Evolutionary conservation across 2,888 invertebrate genomes (phyloP), one percentile per base, ranked within the genome.

Genomic region (Mesorhabditis sp.): DNA sequence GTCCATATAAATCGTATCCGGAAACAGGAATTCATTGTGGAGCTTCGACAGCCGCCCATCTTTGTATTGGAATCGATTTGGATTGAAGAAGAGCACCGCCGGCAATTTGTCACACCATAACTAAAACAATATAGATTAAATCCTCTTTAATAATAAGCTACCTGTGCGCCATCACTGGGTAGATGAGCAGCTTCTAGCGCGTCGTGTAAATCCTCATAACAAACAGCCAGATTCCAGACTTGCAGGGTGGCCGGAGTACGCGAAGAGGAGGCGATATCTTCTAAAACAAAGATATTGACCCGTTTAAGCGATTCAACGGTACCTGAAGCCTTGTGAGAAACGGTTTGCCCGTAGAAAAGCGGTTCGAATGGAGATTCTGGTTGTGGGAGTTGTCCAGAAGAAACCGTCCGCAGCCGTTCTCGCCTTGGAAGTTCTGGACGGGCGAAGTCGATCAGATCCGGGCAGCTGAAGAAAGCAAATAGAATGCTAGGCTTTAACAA

Each of bases 1-100:
- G 67, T 76, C 76, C 75, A 76, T 76, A 43, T 67, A 75, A 2
- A 76, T 7, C 5, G 42, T 45, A 45, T 63, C 42, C 5, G 73
- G 73, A 15, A 74, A 73, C 4, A 50, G 66, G 67, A 76, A 73
- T 45, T 15, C 68, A 42, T 70, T 69, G 50, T 76, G 74, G 28
- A 76, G 50, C 45, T 76, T 76, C 6, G 62, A 65, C 42, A 68
- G 43, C 13, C 65, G 68, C 6, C 62, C 62, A 42, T 63, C 62
- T 4, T 63, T 45, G 63, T 65, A 72, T 3, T 43, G 45, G 44
- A 71, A 70, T 5, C 76, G 69, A n/a, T 67, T 71, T 7, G 73
- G 63, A n/a, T 62, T 62, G 45, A 72, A n/a, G 62, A 76, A 69
- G 15, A 76, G 50, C 4, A 74, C 76, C 3, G 70, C 72, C 2